Percentiles rank a stretch among this genome's conserved stretches.
These are phyloP conservation scores for Pelodiscus sinensis DNA, from an alignment of 2,113 vertebrate species.

Conservation along the genomic window DNA sequence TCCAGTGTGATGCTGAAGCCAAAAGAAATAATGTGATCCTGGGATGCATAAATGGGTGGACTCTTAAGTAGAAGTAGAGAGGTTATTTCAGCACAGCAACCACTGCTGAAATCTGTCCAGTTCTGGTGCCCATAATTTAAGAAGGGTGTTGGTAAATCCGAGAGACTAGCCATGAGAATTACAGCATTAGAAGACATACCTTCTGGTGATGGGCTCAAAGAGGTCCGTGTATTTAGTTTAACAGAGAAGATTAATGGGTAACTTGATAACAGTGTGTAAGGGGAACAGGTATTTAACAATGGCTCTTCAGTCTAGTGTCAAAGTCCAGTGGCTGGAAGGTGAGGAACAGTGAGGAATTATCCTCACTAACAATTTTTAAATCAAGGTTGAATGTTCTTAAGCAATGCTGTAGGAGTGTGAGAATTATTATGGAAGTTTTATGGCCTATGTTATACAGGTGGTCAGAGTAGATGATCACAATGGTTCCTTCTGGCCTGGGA, in stretches of 20 bases:
- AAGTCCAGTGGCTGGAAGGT: not conserved
- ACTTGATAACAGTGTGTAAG: not conserved
- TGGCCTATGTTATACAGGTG: not conserved
- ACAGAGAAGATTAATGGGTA: not conserved
- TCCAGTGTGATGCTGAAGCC: no score
- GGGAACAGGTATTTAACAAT: not conserved
- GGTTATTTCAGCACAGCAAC: no score
- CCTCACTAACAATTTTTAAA: not conserved
- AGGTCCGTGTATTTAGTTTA: not conserved
- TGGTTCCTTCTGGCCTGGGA: not conserved
- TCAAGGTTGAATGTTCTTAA: not conserved
- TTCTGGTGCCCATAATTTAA: no score
- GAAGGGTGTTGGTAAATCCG: no score
- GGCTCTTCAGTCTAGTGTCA: not conserved
- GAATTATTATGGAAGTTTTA: not conserved
- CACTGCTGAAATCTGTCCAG: no score
- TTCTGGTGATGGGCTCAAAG: not conserved
- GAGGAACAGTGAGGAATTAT: not conserved
- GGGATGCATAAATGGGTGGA: no score
- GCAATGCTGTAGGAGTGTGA: not conserved
- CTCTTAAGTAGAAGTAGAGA: no score
- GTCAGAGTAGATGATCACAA: not conserved
- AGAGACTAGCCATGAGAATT: no score
- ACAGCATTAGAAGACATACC: not conserved
- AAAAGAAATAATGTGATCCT: no score